Evolutionary conservation across 1,140 invertebrate species (phyloP).

Genomic region (Leptinotarsa lineolata): DNA sequence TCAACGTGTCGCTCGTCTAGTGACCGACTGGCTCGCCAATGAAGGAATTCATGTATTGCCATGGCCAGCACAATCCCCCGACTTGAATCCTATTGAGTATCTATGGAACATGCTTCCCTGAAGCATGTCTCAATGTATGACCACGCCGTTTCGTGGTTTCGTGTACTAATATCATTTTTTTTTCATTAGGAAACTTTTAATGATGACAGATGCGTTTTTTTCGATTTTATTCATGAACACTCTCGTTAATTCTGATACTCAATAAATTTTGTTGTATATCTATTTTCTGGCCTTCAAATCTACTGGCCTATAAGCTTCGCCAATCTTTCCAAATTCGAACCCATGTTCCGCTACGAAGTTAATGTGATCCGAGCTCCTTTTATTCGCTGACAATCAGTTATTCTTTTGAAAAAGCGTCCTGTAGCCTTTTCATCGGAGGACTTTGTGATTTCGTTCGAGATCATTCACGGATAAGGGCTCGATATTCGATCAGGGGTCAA

Average conservation of each 20-base stretch:
- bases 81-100: not conserved
- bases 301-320: no score
- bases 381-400: conserved; percentile 51
- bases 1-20: not conserved
- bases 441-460: conserved; percentile 49
- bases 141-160: not conserved
- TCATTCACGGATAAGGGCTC: conserved; percentile 44
- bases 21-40: not conserved
- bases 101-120: not conserved
- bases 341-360: conserved; percentile 31
- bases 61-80: not conserved
- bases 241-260: not conserved
- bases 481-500: conserved; percentile 23
- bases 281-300: not conserved
- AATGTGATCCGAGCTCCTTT: conserved; percentile 34
- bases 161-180: not conserved
- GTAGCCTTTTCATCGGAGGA: conserved; percentile 48
- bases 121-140: not conserved
- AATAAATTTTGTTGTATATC: not conserved
- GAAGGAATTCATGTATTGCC: not conserved
- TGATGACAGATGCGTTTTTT: not conserved
- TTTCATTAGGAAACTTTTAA: not conserved
- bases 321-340: no score
- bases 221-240: not conserved
- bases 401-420: conserved; percentile 50